A percentile compares a stretch with the other conserved stretches of the same genome.
These are phyloP conservation scores for Palythoa grandis DNA, from an alignment of 92 coral and sea anemone genomes.

Conservation along the genomic window DNA sequence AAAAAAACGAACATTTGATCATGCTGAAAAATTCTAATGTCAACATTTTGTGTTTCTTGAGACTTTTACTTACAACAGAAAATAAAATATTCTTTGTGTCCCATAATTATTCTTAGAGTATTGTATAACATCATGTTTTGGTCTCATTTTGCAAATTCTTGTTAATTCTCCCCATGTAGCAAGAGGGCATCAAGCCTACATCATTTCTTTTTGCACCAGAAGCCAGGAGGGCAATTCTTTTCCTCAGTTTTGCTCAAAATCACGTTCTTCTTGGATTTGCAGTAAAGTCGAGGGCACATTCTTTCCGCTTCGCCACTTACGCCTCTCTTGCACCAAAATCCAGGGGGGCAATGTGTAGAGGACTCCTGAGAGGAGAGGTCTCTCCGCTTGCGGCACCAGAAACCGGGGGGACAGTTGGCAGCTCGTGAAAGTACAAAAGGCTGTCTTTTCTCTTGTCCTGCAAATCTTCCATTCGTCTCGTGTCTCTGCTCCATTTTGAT, in stretches of 20 bases:
- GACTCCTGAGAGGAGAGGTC: conserved; percentile 51
- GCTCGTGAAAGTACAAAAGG: conserved; percentile 16
- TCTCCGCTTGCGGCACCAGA: conserved; percentile 71
- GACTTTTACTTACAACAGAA: conserved; percentile 21
- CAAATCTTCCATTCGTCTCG: conserved; percentile 23
- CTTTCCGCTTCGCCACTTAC: conserved; percentile 9
- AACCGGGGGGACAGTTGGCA: conserved; percentile 58
- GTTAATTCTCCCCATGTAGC: neutral
- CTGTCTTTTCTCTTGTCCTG: neutral
- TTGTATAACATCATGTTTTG: neutral
- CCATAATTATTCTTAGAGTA: conserved; percentile 21
- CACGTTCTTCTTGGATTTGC: conserved; percentile 61
- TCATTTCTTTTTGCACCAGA: conserved; percentile 71
- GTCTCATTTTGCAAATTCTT: neutral
- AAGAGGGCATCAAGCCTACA: neutral
- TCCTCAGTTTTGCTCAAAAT: conserved; percentile 47
- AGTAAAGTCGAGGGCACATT: conserved; percentile 60
- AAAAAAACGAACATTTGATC: neutral
- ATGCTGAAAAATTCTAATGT: neutral
- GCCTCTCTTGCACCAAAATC: conserved; percentile 76
- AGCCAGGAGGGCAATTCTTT: conserved; percentile 64
- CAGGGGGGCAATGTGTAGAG: conserved; percentile 53
- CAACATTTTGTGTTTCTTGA: neutral
- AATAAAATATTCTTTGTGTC: conserved; percentile 37
- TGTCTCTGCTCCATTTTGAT: conserved; percentile 38